Evolutionary conservation across 2,113 vertebrate species (phyloP), one percentile per base, ranked within the genome.

Genomic region (Tychaedon coryphoeus): DNA sequence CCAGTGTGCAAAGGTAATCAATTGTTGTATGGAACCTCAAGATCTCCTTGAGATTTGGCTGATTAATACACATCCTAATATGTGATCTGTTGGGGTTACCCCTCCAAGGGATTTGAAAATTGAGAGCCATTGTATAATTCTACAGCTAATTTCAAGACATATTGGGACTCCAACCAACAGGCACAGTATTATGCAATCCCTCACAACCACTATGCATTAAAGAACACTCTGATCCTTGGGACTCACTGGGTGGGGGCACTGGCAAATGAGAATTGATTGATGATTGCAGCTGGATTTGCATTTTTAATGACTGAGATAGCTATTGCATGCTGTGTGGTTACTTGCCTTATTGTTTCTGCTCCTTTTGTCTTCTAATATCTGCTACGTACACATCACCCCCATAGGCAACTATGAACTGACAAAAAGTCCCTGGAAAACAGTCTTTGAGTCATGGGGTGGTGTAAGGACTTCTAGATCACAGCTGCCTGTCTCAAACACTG

Each of bases 321-420:
- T 65, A 14, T 26, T 80, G 26, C 29, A 23, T 0, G 0, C 22
- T 42, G 20, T 18, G 14, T 65, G 12, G 43, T 56, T 34, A 57
- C 3, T 48, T 10, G 5, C 4, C 10, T 56, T 42, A 15, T 7
- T 42, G 11, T 20, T 31, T 65, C 60, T 74, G 60, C 24, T 74
- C 42, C 34, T 75, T 88, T 79, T 80, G 33, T 13, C 50, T 58
- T 12, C 43, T 57, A 2, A 25, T 43, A 5, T 43, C 29, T 43
- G 19, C 60, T 29, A 14, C 0, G 0, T 20, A 9, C 14, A 17
- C 28, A 60, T 53, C 24, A 29, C 3, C 19, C 8, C 19, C 6
- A 29, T 9, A 33, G 22, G 6, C n/a, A 66, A n/a, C 13, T 23
- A 19, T 38, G 33, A 73, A 66, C 33, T 20, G 7, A 51, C 12